Base-by-base conservation (phyloP, 1,140 invertebrate genomes). In the Rhopalosiphum padi region DNA sequence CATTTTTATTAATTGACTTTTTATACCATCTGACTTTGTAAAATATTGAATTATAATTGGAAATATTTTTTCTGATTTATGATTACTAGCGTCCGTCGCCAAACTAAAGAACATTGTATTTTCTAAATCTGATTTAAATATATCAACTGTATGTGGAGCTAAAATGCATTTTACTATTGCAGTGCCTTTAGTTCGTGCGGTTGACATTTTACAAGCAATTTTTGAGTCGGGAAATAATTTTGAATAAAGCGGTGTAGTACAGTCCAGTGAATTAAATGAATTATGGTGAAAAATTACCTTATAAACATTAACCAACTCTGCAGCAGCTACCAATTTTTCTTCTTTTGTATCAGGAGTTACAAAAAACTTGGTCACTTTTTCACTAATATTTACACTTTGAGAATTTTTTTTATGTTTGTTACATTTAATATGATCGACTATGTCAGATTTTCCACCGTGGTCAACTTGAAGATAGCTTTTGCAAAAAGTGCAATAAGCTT, bases 21-120 rank as follows among this genome's bases (percentile, higher is more conserved):
- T n/a, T 35, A 82, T 82, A 35, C 77, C 77, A 82, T 35, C 30
- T 35, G 11, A 35, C 5, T 82, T 83, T 30, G 23, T 30, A 83
- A 83, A 83, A 41, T 83, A 83, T 83, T 83, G 82, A 82, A 82
- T 82, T 35, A 37, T n/a, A 82, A 82, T n/a, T 82, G n/a, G 68
- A 82, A 82, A 82, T 82, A 82, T 35, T 82, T 82, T 82, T n/a
- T 35, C n/a, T 82, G 30, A n/a, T 82, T 82, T 82, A 82, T 82
- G n/a, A 82, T 82, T 82, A 82, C n/a, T 82, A 82, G 68, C n/a
- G 15, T 82, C 68, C 11, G n/a, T 82, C 30, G 68, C 68, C n/a
- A 82, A 35, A 82, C 68, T 37, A 82, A 35, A 82, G 11, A 82
- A 82, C 37, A 35, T n/a, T 35, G n/a, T 82, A 35, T 82, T 35